Evolutionary conservation across 2,113 vertebrate species (phyloP), one percentile per base, ranked within the genome.

Genomic region (Archocentrus centrarchus): DNA sequence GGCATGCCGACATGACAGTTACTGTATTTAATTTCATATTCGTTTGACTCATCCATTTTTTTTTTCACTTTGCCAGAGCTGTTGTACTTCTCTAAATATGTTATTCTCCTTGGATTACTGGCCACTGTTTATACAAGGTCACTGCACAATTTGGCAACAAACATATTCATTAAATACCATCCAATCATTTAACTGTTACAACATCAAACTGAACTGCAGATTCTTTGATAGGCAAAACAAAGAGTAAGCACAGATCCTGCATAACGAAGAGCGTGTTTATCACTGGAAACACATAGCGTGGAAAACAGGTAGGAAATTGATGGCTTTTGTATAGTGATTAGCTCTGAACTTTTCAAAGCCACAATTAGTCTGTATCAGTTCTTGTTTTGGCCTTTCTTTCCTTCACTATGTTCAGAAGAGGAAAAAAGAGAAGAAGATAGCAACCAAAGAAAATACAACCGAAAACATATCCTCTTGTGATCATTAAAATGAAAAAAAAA

Each of bases 401-500:
- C 64, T 79, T 66, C 55, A 59, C 41, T 13, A 17, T 55, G 14
- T 82, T 85, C 57, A 78, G 57, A 55, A 30, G 22, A 11, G 27
- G 27, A 30, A 1, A n/a, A 59, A 79, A 82, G 18, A 66, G 59
- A 85, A 15, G 18, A 81, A 62, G 75, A 77, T 27, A 22, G 57
- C 59, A 66, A 88, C 77, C 81, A 81, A 86, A 94, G 68, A 35
- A 35, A 91, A 89, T 86, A 35, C 17, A 55, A 73, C 68, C 18
- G 59, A 76, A 66, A 91, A 85, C 61, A 86, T 37, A 75, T 86
- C 17, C 80, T 85, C 77, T 84, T 87, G 76, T 86, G 88, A 92
- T 93, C 90, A 92, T 94, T 92, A 91, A 93, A 94, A 93, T 59
- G 73, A 83, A 75, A 7, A 30, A 47, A 35, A 82, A 24, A 83